These are phyloP conservation scores for Paratrypauchen microcephalus DNA, from an alignment of 2,797 vertebrate genomes.

Conservation along the genomic window DNA sequence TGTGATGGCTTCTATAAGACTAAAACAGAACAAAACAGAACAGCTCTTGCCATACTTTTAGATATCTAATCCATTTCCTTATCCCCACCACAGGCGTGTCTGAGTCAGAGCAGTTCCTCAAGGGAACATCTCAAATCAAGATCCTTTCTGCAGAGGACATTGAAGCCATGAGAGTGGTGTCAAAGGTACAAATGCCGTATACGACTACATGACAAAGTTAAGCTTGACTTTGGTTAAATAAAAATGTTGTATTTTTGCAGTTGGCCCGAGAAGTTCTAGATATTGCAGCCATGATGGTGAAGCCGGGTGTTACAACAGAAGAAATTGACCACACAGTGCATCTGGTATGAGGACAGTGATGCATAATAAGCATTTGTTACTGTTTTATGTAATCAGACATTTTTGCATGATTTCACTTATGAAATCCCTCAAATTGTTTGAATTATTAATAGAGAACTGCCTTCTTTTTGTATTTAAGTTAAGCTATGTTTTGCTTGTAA, in stretches of 20 bases:
- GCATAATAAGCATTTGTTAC: neutral
- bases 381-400: neutral
- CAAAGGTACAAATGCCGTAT: conserved; percentile 78
- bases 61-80: conserved; percentile 19
- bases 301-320: conserved; percentile 94
- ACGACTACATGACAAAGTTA: neutral
- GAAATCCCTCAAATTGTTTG: neutral
- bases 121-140: conserved; percentile 99
- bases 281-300: conserved; percentile 94
- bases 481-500: neutral
- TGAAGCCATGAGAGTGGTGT: conserved; percentile 93
- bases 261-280: conserved; percentile 95
- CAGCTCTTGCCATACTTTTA: conserved; percentile 1
- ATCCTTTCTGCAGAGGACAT: conserved; percentile 91
- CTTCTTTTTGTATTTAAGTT: conserved; percentile 15
- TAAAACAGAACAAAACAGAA: conserved; percentile 4
- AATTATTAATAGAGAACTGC: neutral
- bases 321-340: conserved; percentile 98
- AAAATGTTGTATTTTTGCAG: conserved; percentile 64
- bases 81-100: conserved; percentile 86
- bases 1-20: conserved; percentile 1
- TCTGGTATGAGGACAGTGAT: conserved; percentile 76
- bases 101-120: conserved; percentile 95
- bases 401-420: neutral
- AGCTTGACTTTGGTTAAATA: neutral